phyloP scores from a whole-genome alignment of 2,113 vertebrate species.

The Clarias magur region DNA sequence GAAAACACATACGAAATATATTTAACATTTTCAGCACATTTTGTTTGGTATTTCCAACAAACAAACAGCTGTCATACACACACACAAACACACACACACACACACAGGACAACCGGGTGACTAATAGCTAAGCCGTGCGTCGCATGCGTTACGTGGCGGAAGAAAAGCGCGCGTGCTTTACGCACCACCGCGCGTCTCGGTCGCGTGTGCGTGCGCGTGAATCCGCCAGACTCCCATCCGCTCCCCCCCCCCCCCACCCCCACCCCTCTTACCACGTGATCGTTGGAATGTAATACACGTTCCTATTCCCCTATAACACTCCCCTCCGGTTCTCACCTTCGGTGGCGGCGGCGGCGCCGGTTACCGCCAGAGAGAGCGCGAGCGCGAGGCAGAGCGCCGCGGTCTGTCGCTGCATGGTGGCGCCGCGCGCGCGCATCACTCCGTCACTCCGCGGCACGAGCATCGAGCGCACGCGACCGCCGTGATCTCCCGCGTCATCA shows the following conservation, averaged over 20 bases:
- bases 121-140: not conserved
- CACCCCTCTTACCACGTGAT: not conserved
- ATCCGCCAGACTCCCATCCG: not conserved
- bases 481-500: not conserved
- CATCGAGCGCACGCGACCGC: not conserved
- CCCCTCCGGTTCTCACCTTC: constrained; percentile 64
- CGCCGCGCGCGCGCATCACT: not conserved
- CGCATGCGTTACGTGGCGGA: not conserved
- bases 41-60: not conserved
- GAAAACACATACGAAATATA: too few relatives aligned
- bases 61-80: not conserved
- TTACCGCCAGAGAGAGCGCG: constrained; percentile 54
- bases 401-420: constrained; percentile 45
- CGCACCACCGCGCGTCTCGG: not conserved
- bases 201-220: not conserved
- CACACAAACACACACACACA: constrained; percentile 1
- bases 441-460: constrained; percentile 30
- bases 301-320: not conserved
- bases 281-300: not conserved
- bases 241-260: too few relatives aligned
- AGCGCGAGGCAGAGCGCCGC: constrained; percentile 60
- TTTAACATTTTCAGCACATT: not conserved
- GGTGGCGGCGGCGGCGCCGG: constrained; percentile 48
- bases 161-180: not conserved
- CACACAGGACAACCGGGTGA: not conserved